Conservation (phyloP, 2,797 vertebrate genomes). For the Anguilla obscura region DNA sequence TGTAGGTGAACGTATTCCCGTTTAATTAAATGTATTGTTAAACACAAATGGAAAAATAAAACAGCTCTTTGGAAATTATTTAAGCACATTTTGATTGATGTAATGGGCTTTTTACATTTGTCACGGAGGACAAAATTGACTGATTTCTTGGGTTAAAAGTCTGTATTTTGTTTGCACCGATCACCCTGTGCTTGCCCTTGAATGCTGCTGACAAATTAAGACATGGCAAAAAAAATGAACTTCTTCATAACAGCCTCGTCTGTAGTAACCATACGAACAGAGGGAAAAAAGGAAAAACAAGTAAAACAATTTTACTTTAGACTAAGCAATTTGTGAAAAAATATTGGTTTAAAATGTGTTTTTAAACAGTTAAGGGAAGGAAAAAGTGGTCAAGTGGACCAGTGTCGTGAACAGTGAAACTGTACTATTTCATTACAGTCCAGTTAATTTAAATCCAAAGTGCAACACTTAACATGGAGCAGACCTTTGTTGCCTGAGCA, state of each 20-base stretch:
- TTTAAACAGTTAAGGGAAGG: neutral
- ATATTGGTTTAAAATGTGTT: neutral
- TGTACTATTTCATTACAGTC: neutral
- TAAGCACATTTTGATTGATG: neutral
- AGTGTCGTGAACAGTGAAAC: neutral
- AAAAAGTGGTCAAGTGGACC: neutral
- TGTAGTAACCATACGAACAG: neutral
- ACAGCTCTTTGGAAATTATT: neutral
- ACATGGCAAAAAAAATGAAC: neutral
- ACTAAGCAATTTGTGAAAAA: neutral
- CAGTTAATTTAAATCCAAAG: neutral
- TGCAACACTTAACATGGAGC: neutral
- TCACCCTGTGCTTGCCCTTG: neutral
- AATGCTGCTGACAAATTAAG: neutral
- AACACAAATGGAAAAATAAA: neutral
- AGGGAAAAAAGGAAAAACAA: neutral
- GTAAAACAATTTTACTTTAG: neutral
- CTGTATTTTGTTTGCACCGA: neutral
- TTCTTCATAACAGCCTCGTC: neutral
- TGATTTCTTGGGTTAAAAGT: neutral
- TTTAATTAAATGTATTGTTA: constrained; percentile 2
- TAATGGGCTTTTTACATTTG: neutral
- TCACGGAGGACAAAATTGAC: neutral
- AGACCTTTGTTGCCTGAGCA: neutral
- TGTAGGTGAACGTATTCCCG: constrained; percentile 2